Conservation (phyloP, 2,888 invertebrate species). For the Stenodema calcarata region DNA sequence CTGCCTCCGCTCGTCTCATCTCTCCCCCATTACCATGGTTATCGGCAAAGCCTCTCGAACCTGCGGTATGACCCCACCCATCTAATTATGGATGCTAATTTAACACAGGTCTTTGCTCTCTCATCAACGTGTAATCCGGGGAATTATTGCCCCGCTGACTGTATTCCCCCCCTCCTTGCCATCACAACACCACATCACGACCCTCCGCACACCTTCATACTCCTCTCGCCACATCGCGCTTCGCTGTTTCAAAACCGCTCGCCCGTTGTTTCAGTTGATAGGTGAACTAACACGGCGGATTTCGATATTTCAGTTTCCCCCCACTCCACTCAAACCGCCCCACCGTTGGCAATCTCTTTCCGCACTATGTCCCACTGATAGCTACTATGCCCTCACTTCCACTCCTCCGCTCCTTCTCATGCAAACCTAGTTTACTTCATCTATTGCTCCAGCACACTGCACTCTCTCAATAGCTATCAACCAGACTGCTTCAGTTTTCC, state of each 20-base stretch:
- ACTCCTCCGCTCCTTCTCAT: neutral
- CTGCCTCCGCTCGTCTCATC: neutral
- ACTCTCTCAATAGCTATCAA: neutral
- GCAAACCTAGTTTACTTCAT: neutral
- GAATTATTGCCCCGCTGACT: neutral
- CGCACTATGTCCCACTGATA: neutral
- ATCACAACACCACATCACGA: too few relatives aligned
- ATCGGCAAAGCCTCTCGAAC: conserved; percentile 18
- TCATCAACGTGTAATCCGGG: conserved; percentile 17
- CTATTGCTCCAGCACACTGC: neutral
- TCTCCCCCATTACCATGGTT: conserved; percentile 11
- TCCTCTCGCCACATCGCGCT: neutral
- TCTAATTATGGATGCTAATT: conserved; percentile 24
- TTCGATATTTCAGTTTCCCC: conserved; percentile 3
- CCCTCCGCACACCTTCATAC: neutral
- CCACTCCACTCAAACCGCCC: neutral
- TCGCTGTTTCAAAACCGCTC: neutral
- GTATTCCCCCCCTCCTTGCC: neutral
- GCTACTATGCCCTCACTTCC: neutral
- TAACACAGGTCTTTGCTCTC: conserved; percentile 26
- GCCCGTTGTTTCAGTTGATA: conserved; percentile 15
- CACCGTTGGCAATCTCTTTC: neutral
- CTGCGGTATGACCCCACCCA: conserved; percentile 14
- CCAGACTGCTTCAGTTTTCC: neutral
- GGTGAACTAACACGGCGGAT: conserved; percentile 13